A percentile compares a stretch with the other conserved stretches of the same genome.
phyloP scores from a whole-genome alignment of 2,797 vertebrate species.

The Semotilus atromaculatus region DNA sequence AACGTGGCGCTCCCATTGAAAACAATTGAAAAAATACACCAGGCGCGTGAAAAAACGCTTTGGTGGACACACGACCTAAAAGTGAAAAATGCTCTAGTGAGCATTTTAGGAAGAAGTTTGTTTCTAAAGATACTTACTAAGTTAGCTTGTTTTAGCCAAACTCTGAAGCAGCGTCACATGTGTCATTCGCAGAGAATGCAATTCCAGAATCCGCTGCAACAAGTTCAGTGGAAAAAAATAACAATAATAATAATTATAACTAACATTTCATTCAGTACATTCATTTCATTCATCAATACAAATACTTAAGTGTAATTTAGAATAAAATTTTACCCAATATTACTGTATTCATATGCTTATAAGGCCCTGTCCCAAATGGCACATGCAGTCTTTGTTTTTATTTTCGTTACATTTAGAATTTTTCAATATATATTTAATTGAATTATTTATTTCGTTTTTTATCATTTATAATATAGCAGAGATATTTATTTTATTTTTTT shows the following conservation, averaged over 20 bases:
- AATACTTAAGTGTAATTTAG: neutral
- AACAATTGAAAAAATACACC: too few species aligned
- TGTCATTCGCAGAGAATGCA: neutral
- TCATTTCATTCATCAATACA: neutral
- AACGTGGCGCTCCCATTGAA: too few species aligned
- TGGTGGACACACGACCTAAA: too few species aligned
- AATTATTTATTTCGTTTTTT: too few species aligned
- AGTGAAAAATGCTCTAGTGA: neutral
- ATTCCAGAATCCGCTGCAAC: neutral
- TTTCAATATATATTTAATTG: too few species aligned
- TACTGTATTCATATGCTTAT: neutral
- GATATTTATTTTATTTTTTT: neutral
- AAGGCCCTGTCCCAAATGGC: neutral
- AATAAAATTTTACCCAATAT: neutral
- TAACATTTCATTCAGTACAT: neutral
- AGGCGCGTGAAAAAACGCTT: too few species aligned
- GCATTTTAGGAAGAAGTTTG: neutral
- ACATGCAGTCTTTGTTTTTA: neutral
- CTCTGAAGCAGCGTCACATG: too few species aligned
- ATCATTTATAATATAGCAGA: too few species aligned
- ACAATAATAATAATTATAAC: neutral
- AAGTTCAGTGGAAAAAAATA: neutral
- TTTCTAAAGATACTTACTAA: neutral
- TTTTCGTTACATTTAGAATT: neutral
- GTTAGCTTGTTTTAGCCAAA: neutral